phyloP scores from a whole-genome alignment of 2,888 invertebrate genomes.

The Poecilobothrus nobilitatus region DNA sequence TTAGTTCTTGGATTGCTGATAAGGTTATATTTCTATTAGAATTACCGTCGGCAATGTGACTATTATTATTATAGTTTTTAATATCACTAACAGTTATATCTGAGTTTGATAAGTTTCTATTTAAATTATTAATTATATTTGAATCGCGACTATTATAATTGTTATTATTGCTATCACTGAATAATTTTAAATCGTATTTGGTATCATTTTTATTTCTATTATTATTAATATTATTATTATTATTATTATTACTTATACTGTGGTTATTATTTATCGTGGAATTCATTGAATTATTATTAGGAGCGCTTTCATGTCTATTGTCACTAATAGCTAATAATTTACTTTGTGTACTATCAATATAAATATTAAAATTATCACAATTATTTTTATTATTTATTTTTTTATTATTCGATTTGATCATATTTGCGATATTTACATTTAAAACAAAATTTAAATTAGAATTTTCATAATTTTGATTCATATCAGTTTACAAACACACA shows the following conservation, averaged over 20 bases:
- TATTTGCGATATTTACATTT: background rate
- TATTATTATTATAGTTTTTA: constrained; percentile 21
- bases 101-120: background rate
- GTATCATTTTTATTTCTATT: constrained; percentile 9
- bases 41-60: constrained; percentile 19
- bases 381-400: background rate
- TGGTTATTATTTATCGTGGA: background rate
- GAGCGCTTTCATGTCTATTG: background rate
- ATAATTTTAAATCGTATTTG: constrained; percentile 1
- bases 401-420: background rate
- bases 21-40: constrained; percentile 15
- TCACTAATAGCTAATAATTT: constrained; percentile 2
- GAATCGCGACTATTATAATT: constrained; percentile 23
- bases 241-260: background rate
- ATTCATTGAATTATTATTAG: background rate
- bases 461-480: background rate
- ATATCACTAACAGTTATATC: background rate
- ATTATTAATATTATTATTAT: constrained; percentile 3
- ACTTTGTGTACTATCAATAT: constrained; percentile 8
- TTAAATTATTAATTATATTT: constrained; percentile 19
- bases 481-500: background rate
- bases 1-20: background rate
- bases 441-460: background rate
- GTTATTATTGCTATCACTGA: constrained; percentile 22
- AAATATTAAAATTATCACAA: background rate